Evolutionary conservation across 2,113 vertebrate genomes (phyloP).

Genomic region (Dromas ardeola): DNA sequence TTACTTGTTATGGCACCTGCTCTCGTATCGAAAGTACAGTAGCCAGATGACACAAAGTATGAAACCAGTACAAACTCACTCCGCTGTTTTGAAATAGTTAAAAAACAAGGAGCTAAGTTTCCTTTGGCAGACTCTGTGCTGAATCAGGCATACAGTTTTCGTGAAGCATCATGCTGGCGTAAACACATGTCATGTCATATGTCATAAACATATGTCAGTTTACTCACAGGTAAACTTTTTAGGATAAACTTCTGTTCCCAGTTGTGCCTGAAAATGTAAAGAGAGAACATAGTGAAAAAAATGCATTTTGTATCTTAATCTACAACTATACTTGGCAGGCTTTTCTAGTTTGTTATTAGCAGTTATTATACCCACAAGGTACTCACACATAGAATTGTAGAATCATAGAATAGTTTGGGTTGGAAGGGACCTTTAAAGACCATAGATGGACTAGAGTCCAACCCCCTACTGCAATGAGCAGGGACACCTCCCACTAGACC

Average conservation of each 20-base stretch:
- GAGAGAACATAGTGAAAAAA: neutral
- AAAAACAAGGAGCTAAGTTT: conserved; percentile 23
- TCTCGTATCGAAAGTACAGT: neutral
- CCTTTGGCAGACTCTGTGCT: conserved; percentile 31
- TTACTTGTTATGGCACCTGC: neutral
- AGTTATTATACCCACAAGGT: neutral
- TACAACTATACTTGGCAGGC: neutral
- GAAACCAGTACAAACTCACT: neutral
- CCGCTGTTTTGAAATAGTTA: neutral
- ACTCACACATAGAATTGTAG: neutral
- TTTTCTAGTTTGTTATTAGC: neutral
- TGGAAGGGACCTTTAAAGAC: neutral
- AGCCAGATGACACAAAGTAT: neutral
- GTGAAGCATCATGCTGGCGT: conserved; percentile 25
- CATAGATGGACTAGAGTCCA: too few relatives aligned
- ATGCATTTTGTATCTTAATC: neutral
- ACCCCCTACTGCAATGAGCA: neutral
- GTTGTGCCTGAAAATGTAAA: conserved; percentile 25
- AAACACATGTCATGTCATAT: conserved; percentile 58
- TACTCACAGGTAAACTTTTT: conserved; percentile 64
- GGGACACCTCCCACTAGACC: neutral
- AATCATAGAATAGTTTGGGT: neutral
- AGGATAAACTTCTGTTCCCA: conserved; percentile 50
- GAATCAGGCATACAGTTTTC: conserved; percentile 41
- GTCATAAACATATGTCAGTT: conserved; percentile 62